Evolutionary conservation across 2,113 vertebrate genomes (phyloP).

Genomic region (Benitochromis conjunctus): DNA sequence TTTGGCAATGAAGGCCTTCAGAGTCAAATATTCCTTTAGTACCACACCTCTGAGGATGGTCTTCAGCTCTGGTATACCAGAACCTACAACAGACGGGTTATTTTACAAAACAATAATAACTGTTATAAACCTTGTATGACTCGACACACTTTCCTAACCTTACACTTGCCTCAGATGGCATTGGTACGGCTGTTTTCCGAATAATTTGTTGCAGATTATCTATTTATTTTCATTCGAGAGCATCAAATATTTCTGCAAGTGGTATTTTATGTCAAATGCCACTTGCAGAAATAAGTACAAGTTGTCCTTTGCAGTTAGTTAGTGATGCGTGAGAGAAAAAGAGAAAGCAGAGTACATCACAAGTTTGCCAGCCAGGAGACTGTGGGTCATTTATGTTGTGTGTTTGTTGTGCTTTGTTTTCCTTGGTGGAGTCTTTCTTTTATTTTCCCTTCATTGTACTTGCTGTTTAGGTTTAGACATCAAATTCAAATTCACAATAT

Average conservation of each 20-base stretch:
- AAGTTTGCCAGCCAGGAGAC: accelerated
- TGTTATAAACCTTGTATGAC: not conserved
- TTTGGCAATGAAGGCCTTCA: constrained; percentile 90
- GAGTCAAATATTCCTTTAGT: constrained; percentile 90
- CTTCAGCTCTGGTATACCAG: constrained; percentile 93
- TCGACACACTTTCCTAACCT: not conserved
- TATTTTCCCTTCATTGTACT: not conserved
- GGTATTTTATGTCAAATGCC: not conserved
- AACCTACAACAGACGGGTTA: constrained; percentile 63
- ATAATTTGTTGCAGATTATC: not conserved
- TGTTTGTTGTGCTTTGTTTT: not conserved
- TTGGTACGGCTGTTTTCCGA: accelerated
- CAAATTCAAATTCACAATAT: not conserved
- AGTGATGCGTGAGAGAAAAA: not conserved
- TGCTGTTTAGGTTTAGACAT: accelerated
- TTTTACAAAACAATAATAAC: not conserved
- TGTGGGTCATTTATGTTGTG: not conserved
- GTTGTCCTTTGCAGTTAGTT: not conserved
- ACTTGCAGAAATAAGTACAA: not conserved
- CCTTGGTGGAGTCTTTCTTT: accelerated
- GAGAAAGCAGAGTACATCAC: not conserved
- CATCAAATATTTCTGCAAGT: not conserved
- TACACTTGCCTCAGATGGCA: accelerated
- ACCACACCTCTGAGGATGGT: constrained; percentile 92
- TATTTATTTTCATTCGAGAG: not conserved